Conservation (phyloP, 1,140 invertebrate genomes). For the Pectinophora gossypiella region DNA sequence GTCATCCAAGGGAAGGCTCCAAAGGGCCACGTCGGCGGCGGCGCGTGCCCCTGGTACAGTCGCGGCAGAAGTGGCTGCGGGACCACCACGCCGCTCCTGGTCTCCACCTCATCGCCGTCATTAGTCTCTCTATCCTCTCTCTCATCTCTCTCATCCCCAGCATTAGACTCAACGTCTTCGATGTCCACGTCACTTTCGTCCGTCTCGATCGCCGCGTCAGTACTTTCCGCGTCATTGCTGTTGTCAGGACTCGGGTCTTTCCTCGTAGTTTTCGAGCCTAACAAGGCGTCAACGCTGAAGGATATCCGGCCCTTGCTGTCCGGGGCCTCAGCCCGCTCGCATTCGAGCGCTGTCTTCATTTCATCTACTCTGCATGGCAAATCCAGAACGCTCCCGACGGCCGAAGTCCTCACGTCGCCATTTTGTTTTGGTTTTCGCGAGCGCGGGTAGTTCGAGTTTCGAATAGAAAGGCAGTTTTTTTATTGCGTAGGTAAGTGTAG, state of each 20-base stretch:
- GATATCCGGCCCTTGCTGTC: constrained; percentile 66
- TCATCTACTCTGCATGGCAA: constrained; percentile 60
- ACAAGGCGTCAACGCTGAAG: constrained; percentile 65
- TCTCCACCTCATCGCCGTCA: constrained; percentile 47
- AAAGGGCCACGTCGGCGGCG: constrained; percentile 60
- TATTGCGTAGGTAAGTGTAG: too few species aligned
- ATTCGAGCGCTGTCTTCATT: constrained; percentile 71
- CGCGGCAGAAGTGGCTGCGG: constrained; percentile 64
- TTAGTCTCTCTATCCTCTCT: constrained; percentile 31
- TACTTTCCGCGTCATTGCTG: constrained; percentile 57
- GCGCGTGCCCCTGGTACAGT: constrained; percentile 56
- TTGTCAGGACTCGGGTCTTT: constrained; percentile 37
- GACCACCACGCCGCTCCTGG: constrained; percentile 54
- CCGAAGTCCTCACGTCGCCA: background rate
- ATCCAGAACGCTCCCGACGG: background rate
- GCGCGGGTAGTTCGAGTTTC: background rate
- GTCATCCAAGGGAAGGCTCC: constrained; percentile 70
- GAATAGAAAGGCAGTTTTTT: background rate
- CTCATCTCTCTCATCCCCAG: constrained; percentile 52
- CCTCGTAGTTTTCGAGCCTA: constrained; percentile 44
- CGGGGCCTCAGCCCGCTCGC: constrained; percentile 61
- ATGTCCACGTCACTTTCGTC: constrained; percentile 68
- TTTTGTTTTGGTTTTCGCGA: background rate
- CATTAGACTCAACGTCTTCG: constrained; percentile 61
- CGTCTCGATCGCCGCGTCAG: constrained; percentile 38